Percentiles rank a stretch among this genome's conserved stretches.
phyloP scores from a whole-genome alignment of 2,113 vertebrate species.

The Labeo rohita region DNA sequence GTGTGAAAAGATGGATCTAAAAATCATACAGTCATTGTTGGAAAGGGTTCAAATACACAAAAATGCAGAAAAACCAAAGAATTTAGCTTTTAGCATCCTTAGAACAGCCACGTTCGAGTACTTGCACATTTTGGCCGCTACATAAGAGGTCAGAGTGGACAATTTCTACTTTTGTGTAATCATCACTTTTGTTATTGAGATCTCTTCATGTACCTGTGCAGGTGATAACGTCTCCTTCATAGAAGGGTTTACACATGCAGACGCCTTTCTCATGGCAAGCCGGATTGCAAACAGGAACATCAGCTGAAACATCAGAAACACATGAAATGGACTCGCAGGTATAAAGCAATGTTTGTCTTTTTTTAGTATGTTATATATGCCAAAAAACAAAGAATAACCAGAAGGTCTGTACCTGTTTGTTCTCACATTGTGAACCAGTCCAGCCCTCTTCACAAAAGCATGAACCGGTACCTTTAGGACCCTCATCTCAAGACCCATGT shows the following conservation, averaged over 20 bases:
- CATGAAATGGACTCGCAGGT: background rate
- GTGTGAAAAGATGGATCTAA: too few species aligned
- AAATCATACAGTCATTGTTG: too few species aligned
- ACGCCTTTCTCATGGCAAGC: conserved; percentile 81
- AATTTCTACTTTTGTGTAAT: background rate
- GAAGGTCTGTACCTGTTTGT: conserved; percentile 70
- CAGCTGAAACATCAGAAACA: conserved; percentile 63
- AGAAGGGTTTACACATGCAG: conserved; percentile 79
- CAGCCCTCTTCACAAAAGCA: conserved; percentile 90
- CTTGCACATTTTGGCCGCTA: conserved; percentile 84
- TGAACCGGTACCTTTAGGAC: conserved; percentile 78
- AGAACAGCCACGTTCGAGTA: conserved; percentile 87
- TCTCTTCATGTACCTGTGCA: conserved; percentile 81
- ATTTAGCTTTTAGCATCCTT: conserved; percentile 73
- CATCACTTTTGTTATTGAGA: background rate
- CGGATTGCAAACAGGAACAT: conserved; percentile 76
- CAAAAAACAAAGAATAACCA: background rate
- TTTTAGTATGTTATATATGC: background rate
- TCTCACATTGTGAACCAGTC: conserved; percentile 84
- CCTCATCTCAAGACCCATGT: conserved; percentile 84
- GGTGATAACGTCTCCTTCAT: conserved; percentile 85
- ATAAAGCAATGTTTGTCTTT: background rate
- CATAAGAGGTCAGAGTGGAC: background rate
- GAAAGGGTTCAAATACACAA: too few species aligned
- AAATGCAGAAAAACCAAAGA: too few species aligned